phyloP scores from a whole-genome alignment of 2,797 vertebrate genomes.

The Merluccius polli region DNA sequence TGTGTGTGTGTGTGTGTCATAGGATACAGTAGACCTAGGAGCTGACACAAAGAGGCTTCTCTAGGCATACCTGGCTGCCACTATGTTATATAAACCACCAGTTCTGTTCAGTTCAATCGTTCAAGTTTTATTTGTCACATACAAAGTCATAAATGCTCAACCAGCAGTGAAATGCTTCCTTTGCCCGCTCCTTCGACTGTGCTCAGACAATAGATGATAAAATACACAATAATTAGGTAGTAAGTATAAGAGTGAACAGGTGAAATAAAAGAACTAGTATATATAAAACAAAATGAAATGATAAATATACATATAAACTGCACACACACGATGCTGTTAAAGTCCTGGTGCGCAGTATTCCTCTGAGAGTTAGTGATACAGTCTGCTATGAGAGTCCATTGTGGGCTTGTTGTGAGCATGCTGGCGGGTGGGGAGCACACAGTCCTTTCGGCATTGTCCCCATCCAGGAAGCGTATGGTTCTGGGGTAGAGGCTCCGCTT shows the following conservation, averaged over 20 bases:
- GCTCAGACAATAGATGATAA: too few species aligned
- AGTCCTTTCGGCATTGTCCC: neutral
- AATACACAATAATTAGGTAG: too few species aligned
- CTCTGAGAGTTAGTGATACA: neutral
- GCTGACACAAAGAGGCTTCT: slow-evolving; percentile 9
- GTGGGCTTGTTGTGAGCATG: neutral
- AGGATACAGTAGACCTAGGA: slow-evolving; percentile 41
- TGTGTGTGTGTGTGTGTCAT: slow-evolving; percentile 8
- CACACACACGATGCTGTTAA: neutral
- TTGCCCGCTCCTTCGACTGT: too few species aligned
- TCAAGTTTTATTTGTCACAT: too few species aligned
- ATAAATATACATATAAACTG: slow-evolving; percentile 22
- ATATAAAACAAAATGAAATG: neutral
- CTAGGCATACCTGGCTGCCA: neutral
- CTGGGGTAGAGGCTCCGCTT: neutral
- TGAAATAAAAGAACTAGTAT: too few species aligned
- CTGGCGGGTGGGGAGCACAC: neutral
- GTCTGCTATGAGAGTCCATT: neutral
- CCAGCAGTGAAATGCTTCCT: too few species aligned
- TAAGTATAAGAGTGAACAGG: too few species aligned
- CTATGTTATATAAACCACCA: too few species aligned
- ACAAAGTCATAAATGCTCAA: too few species aligned
- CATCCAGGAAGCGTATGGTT: neutral
- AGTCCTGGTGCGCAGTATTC: neutral
- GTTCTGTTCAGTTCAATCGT: too few species aligned